A percentile compares a stretch with the other conserved stretches of the same genome.
Evolutionary conservation across 2,113 vertebrate species (phyloP).

Genomic region (Vireo altiloquus): DNA sequence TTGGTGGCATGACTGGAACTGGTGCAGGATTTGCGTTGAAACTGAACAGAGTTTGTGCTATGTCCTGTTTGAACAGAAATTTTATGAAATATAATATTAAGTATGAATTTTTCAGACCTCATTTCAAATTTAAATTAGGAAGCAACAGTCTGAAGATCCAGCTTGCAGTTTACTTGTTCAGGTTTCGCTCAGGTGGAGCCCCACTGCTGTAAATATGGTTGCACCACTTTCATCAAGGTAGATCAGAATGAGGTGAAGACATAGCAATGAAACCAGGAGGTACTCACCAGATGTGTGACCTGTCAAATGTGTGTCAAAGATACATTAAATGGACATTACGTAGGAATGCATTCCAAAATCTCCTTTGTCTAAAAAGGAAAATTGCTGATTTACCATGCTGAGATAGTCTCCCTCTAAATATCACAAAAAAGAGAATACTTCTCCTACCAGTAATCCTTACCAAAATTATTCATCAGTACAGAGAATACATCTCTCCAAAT

Average conservation of each 20-base stretch:
- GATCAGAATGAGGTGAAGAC: neutral
- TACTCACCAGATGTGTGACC: neutral
- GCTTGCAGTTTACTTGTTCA: neutral
- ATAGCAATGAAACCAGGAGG: neutral
- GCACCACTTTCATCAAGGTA: neutral
- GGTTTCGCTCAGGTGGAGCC: neutral
- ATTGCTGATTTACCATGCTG: neutral
- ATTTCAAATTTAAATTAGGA: neutral
- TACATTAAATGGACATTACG: neutral
- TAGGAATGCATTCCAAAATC: neutral
- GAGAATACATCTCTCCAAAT: neutral
- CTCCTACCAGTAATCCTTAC: neutral
- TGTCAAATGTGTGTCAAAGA: neutral
- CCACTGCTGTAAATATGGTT: neutral
- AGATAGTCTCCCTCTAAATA: neutral
- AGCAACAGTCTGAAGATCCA: neutral
- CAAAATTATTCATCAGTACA: neutral
- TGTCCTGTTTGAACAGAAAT: neutral
- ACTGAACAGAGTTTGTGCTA: neutral
- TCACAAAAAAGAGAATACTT: neutral
- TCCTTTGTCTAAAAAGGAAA: neutral
- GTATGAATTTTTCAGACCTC: neutral
- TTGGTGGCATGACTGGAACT: neutral
- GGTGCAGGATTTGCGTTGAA: neutral
- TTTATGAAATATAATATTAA: neutral